Evolutionary conservation across 2,888 invertebrate species (phyloP), one percentile per base, ranked within the genome.

Genomic region (Sesia apiformis): DNA sequence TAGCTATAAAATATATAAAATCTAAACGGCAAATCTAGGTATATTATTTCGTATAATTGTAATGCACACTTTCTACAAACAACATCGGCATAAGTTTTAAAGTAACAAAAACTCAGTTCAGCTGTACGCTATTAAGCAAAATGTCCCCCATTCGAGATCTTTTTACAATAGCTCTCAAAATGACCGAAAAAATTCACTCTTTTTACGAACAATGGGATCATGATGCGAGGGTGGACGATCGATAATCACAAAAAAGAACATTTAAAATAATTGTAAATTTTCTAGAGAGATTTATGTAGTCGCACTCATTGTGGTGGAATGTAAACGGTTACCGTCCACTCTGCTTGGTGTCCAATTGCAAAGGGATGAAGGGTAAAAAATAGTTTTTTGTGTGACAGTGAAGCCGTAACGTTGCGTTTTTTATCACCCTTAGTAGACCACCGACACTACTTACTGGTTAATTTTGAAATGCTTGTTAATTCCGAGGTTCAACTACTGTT

Each of bases 181-280:
- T 84, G 82, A 84, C 83, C 84, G 81, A 85, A 87, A 87, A 88
- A 89, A 81, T 68, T 60, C 67, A 76, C 78, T 80, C 81, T 82
- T 84, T 83, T 80, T 75, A 74, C 66, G 60, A 64, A 84, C 86
- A 87, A 89, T 78, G 63, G 81, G 52, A 62, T 65, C 74, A 65
- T 78, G 78, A 81, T 78, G 87, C 75, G 87, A 78, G 88, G 89
- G 88, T 84, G 88, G 85, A 85, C 83, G 78, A 81, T 82, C 82
- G 77, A 81, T 85, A 75, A 85, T 84, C 57, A 58, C 61, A 81
- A 76, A 81, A 84, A 76, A 76, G 64, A 61, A 60, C 66, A 70
- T 68, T 74, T 81, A 81, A 84, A 84, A 85, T 86, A 83, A 84
- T 85, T 85, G 84, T 83, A 78, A 78, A 81, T 84, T 83, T 73